These are phyloP conservation scores for Ceratotherium simum DNA, from an alignment of 2,113 vertebrate genomes.

Conservation along the genomic window DNA sequence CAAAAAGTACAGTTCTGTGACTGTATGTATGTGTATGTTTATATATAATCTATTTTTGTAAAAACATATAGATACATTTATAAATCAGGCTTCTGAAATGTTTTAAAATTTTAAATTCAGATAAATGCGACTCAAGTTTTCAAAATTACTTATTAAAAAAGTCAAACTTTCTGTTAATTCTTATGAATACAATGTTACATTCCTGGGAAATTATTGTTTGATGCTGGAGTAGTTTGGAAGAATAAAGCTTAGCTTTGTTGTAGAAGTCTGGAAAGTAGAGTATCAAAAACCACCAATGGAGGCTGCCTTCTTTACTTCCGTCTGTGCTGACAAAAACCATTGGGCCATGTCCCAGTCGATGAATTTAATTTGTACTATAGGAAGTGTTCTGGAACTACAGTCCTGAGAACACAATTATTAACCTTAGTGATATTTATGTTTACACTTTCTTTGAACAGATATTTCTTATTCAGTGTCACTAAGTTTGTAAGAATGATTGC, in stretches of 20 bases:
- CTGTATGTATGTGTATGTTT: neutral
- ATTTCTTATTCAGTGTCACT: neutral
- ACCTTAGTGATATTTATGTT: slow-evolving; percentile 10
- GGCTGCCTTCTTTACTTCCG: neutral
- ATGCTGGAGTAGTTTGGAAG: neutral
- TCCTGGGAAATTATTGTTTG: slow-evolving; percentile 13
- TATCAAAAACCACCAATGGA: neutral
- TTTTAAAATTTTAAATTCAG: neutral
- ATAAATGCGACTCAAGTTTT: neutral
- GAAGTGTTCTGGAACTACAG: neutral
- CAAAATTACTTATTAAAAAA: slow-evolving; percentile 24
- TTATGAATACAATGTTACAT: neutral
- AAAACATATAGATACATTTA: neutral
- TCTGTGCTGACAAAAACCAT: neutral
- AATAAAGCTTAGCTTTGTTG: neutral
- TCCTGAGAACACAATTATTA: neutral
- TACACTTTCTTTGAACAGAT: slow-evolving; percentile 18
- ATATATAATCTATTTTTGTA: neutral
- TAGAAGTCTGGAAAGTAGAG: neutral
- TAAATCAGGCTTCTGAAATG: neutral
- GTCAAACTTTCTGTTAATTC: neutral
- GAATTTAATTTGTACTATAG: slow-evolving; percentile 5
- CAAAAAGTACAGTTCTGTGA: neutral
- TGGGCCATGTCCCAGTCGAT: rapidly evolving
- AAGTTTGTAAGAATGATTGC: neutral